A percentile compares a stretch with the other conserved stretches of the same genome.
These are phyloP conservation scores for Mormyrus hasselquistii DNA, from an alignment of 2,797 vertebrate genomes.

Conservation along the genomic window DNA sequence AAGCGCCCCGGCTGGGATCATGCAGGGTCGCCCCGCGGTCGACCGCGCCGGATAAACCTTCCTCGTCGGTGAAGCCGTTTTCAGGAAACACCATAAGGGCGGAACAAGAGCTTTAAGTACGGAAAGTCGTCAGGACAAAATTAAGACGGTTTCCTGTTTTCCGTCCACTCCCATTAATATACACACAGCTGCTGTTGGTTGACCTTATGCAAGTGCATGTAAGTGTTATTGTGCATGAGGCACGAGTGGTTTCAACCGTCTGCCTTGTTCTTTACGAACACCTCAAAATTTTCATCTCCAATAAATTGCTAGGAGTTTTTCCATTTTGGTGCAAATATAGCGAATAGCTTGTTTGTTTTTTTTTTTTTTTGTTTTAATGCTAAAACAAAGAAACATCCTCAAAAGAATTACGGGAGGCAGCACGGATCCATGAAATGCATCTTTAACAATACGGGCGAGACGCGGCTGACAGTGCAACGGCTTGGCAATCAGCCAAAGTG, in stretches of 20 bases:
- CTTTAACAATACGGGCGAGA: neutral
- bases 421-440: neutral
- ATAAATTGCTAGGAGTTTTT: neutral
- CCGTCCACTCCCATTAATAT: neutral
- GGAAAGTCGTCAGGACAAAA: neutral
- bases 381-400: neutral
- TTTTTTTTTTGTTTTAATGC: neutral
- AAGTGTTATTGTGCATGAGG: neutral
- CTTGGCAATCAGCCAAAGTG: neutral
- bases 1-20: neutral
- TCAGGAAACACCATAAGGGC: neutral
- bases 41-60: neutral
- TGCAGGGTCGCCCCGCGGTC: neutral
- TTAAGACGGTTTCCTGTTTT: neutral
- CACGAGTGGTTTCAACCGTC: neutral
- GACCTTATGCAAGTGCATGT: neutral
- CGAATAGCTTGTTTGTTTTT: neutral
- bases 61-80: neutral
- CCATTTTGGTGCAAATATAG: neutral
- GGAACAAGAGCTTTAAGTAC: neutral
- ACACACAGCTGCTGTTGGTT: neutral
- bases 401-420: neutral
- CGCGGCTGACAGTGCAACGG: neutral
- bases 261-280: neutral
- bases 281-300: neutral